A percentile compares a stretch with the other conserved stretches of the same genome.
phyloP scores from a whole-genome alignment of 2,113 vertebrate genomes.

The Salvator merianae region DNA sequence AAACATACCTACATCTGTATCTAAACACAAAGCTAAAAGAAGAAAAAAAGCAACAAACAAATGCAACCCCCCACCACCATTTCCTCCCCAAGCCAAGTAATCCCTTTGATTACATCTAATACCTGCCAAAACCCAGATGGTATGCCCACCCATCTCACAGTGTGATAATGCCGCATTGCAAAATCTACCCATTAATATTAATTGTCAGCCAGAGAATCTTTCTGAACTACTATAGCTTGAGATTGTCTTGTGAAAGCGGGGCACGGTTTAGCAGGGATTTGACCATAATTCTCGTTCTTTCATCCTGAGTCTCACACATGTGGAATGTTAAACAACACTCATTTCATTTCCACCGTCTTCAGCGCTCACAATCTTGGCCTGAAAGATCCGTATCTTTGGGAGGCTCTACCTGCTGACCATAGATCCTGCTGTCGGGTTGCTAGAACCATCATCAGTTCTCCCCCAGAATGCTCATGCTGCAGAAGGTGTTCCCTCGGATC shows the following conservation, averaged over 20 bases:
- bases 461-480: not conserved
- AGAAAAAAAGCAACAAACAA: conserved; percentile 74
- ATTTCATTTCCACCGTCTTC: conserved; percentile 54
- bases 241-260: conserved; percentile 85
- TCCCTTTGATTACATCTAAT: conserved; percentile 99
- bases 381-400: conserved; percentile 59
- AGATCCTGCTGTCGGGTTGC: conserved; percentile 62
- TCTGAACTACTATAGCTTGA: conserved; percentile 87
- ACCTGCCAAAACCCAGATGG: conserved; percentile 93
- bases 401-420: conserved; percentile 68
- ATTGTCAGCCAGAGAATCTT: conserved; percentile 90
- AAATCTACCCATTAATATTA: conserved; percentile 96
- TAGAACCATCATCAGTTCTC: not conserved
- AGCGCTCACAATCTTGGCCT: conserved; percentile 62
- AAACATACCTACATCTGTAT: conserved; percentile 75
- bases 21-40: conserved; percentile 77
- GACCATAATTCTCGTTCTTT: conserved; percentile 84
- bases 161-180: conserved; percentile 95
- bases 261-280: conserved; percentile 89
- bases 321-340: conserved; percentile 79
- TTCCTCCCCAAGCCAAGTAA: conserved; percentile 90
- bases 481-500: conserved; percentile 27
- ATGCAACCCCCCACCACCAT: conserved; percentile 60
- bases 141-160: conserved; percentile 94
- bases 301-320: conserved; percentile 72